Percentiles rank a stretch among this genome's conserved stretches.
phyloP scores from a whole-genome alignment of 92 coral and sea anemone species.

The Porites lobata region DNA sequence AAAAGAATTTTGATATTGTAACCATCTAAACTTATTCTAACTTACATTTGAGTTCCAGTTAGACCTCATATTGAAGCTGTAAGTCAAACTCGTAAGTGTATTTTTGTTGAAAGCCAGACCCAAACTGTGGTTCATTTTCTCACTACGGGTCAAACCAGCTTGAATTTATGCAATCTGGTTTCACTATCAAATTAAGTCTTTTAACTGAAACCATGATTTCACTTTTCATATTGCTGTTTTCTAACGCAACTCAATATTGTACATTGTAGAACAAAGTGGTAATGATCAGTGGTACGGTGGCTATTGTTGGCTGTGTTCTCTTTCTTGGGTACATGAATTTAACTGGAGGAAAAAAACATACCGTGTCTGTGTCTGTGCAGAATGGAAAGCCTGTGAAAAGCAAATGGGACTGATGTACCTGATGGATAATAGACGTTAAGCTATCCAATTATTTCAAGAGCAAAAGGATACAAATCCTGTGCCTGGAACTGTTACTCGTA shows the following conservation, averaged over 20 bases:
- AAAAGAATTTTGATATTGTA: no score
- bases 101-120: no score
- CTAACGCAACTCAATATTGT: not conserved
- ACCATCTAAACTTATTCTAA: no score
- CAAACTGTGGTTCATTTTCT: no score
- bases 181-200: no score
- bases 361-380: conserved; percentile 41
- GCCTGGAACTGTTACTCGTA: not conserved
- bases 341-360: conserved; percentile 52
- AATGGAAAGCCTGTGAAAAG: conserved; percentile 62
- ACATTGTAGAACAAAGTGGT: conserved; percentile 88
- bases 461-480: not conserved
- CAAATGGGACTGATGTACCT: conserved; percentile 81
- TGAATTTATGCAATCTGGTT: no score
- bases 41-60: no score
- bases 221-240: not conserved
- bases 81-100: no score
- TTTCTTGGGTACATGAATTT: conserved; percentile 91
- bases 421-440: not conserved
- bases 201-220: not conserved
- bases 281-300: conserved; percentile 89
- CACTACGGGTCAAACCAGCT: no score
- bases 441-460: not conserved
- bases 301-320: conserved; percentile 86
- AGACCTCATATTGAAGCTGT: no score